phyloP scores from a whole-genome alignment of 2,888 invertebrate genomes.

The Fabriciana adippe region DNA sequence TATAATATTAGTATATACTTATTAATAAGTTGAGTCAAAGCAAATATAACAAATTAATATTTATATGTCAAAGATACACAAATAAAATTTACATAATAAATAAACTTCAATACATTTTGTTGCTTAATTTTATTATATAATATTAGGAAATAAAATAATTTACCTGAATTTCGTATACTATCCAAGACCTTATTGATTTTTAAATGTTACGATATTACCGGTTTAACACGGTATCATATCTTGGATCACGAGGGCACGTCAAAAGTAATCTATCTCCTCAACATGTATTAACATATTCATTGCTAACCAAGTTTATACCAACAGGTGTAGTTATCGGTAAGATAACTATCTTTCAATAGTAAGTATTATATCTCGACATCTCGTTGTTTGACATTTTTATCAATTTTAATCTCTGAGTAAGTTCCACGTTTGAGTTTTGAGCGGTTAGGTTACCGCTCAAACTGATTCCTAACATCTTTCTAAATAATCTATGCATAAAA shows the following conservation, averaged over 20 bases:
- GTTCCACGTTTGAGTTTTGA: background rate
- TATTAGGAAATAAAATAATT: background rate
- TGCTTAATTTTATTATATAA: too few species aligned
- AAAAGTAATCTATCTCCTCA: background rate
- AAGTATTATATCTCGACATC: constrained; percentile 2
- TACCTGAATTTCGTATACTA: background rate
- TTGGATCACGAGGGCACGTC: constrained; percentile 10
- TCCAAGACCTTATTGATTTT: constrained; percentile 1
- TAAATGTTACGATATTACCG: background rate
- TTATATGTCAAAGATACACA: too few species aligned
- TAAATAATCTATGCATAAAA: too few species aligned
- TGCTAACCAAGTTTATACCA: constrained; percentile 17
- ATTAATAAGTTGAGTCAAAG: too few species aligned
- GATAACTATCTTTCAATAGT: constrained; percentile 2
- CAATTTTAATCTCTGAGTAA: background rate
- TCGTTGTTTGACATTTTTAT: constrained; percentile 11
- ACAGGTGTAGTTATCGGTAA: constrained; percentile 3
- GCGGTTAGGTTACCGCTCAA: background rate
- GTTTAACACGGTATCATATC: constrained; percentile 1
- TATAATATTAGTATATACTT: too few species aligned
- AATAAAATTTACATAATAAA: too few species aligned
- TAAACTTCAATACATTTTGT: too few species aligned
- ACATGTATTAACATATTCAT: constrained; percentile 5
- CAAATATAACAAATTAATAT: too few species aligned
- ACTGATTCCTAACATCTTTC: too few species aligned